Conservation (phyloP, 1,140 invertebrate genomes). For the Rhagoletis pomonella region DNA sequence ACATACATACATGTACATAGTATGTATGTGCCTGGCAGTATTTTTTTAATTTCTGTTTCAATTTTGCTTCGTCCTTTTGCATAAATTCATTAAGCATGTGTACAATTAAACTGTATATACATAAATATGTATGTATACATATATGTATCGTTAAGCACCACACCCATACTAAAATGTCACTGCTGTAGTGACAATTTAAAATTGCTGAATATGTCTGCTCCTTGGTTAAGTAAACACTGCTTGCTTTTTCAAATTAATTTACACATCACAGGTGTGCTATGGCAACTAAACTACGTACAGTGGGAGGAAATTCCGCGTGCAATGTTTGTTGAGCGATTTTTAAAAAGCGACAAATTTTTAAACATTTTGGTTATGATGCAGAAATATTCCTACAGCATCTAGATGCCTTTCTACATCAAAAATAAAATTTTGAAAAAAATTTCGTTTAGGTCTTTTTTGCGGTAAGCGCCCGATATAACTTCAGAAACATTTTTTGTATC, state of each 20-base stretch:
- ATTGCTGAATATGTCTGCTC: background rate
- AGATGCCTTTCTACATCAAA: too few species aligned
- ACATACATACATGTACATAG: background rate
- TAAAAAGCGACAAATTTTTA: too few species aligned
- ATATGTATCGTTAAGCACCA: background rate
- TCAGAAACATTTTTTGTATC: too few species aligned
- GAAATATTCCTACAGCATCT: too few species aligned
- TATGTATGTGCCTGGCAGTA: background rate
- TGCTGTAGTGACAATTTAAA: background rate
- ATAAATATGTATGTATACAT: background rate
- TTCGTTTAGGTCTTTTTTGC: too few species aligned
- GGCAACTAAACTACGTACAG: background rate
- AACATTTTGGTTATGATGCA: too few species aligned
- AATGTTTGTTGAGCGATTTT: too few species aligned
- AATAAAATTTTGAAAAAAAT: too few species aligned
- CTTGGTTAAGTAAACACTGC: background rate
- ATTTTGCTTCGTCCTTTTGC: too few species aligned
- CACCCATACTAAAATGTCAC: background rate
- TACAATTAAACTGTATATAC: background rate
- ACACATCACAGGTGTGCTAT: background rate
- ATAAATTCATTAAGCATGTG: background rate
- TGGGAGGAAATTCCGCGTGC: background rate
- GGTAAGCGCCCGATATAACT: too few species aligned
- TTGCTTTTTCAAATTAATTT: slow-evolving; percentile 23
- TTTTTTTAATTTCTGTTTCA: background rate